Conservation (phyloP, 2,888 invertebrate species). For the Trachelus stipa region DNA sequence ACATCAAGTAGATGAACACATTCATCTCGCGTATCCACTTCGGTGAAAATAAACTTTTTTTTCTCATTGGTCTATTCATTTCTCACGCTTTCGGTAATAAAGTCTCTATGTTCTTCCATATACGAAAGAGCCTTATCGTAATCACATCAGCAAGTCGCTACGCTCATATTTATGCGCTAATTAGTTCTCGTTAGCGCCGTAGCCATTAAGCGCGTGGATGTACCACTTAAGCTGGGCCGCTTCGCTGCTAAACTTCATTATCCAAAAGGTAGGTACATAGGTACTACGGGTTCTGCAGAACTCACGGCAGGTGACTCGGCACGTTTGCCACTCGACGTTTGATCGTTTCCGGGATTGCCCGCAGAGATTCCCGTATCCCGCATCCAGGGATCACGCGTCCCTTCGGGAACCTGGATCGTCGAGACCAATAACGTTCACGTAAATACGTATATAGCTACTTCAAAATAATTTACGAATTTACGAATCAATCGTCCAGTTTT, state of each 20-base stretch:
- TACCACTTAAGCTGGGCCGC: conserved; percentile 33
- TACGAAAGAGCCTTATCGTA: conserved; percentile 35
- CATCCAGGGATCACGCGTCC: not conserved
- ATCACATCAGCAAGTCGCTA: conserved; percentile 39
- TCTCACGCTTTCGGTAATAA: not conserved
- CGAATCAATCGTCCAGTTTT: not conserved
- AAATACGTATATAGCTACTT: not conserved
- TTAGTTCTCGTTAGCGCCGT: conserved; percentile 41
- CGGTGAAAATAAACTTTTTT: not conserved
- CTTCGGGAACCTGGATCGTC: not conserved
- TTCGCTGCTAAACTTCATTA: conserved; percentile 38
- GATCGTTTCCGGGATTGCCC: not conserved
- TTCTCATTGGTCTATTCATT: not conserved
- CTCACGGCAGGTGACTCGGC: not conserved
- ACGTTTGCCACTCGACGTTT: not conserved
- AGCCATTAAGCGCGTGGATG: conserved; percentile 36
- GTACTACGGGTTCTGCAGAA: not conserved
- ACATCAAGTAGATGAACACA: not conserved
- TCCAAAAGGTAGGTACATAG: not conserved
- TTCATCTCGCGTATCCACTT: not conserved
- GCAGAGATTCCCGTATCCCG: not conserved
- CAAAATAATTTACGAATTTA: not conserved
- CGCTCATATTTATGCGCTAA: conserved; percentile 43
- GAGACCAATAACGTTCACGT: not conserved
- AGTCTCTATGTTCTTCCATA: conserved; percentile 12